Evolutionary conservation across 30 jellyfish, hydroid and myxozoan species (phyloP).

Genomic region (Nemopilema nomurai): DNA sequence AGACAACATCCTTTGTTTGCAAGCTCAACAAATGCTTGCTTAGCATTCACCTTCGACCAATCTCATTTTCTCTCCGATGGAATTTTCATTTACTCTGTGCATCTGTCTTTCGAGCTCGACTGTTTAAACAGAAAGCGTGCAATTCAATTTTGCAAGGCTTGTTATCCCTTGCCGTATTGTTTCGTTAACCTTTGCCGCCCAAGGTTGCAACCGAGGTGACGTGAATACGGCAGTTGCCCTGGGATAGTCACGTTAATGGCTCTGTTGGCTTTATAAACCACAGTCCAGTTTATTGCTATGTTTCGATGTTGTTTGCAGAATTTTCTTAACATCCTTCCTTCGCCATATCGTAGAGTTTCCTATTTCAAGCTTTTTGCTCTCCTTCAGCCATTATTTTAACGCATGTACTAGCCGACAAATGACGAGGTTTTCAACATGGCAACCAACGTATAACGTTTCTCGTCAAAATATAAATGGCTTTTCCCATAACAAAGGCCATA

Average conservation of each 20-base stretch:
- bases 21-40: background rate
- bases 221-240: background rate
- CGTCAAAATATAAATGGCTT: background rate
- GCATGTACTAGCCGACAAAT: background rate
- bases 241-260: too few species aligned
- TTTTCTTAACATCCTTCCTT: too few species aligned
- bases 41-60: background rate
- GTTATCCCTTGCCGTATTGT: background rate
- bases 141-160: background rate
- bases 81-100: background rate
- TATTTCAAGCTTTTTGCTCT: too few species aligned
- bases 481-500: background rate
- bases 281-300: too few species aligned
- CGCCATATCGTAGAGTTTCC: too few species aligned
- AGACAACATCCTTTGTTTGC: background rate
- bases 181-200: background rate
- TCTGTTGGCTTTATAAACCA: too few species aligned
- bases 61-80: background rate
- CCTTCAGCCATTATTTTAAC: background rate
- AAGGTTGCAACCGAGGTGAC: background rate
- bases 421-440: background rate
- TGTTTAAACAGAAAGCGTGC: background rate
- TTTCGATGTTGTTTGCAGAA: too few species aligned
- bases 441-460: background rate
- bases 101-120: background rate